A percentile compares a stretch with the other conserved stretches of the same genome.
Evolutionary conservation across 37 sponge, comb jelly and placozoan species (phyloP).

Genomic region (Tethya wilhelma): DNA sequence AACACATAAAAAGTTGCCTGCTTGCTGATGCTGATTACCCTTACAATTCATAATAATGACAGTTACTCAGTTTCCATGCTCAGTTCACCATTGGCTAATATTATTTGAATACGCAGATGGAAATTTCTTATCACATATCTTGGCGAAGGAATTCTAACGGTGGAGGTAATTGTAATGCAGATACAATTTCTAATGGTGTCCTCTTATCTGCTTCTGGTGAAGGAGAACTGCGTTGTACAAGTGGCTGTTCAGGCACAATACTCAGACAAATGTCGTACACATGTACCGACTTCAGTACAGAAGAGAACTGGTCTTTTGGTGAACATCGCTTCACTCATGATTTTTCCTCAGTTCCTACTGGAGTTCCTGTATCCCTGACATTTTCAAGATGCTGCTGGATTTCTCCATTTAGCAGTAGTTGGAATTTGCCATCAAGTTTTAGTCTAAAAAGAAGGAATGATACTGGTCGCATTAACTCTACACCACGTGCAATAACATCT

Average conservation of each 20-base stretch:
- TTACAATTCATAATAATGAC: too few relatives aligned
- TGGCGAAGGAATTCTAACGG: too few relatives aligned
- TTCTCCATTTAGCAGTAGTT: constrained; percentile 12
- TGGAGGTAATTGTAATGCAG: too few relatives aligned
- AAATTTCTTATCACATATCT: too few relatives aligned
- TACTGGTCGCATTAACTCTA: constrained; percentile 58
- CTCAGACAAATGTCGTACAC: constrained; percentile 18
- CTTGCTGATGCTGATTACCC: too few relatives aligned
- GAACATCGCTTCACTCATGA: background rate
- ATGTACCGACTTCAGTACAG: constrained; percentile 50
- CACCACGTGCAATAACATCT: constrained; percentile 53
- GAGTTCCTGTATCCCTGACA: constrained; percentile 4
- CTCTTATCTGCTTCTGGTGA: too few relatives aligned
- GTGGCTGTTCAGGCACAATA: constrained; percentile 36
- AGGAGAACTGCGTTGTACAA: constrained; percentile 2
- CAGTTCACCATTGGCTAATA: too few relatives aligned
- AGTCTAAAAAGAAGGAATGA: constrained; percentile 32
- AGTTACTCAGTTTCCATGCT: too few relatives aligned
- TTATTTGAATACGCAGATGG: too few relatives aligned
- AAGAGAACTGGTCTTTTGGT: constrained; percentile 61
- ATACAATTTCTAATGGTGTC: too few relatives aligned
- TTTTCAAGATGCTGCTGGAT: constrained; percentile 31
- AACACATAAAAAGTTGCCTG: too few relatives aligned
- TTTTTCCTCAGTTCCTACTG: background rate
- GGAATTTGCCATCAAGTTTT: constrained; percentile 46